These are phyloP conservation scores for Chelonia mydas DNA, from an alignment of 2,797 vertebrate species.

Conservation along the genomic window DNA sequence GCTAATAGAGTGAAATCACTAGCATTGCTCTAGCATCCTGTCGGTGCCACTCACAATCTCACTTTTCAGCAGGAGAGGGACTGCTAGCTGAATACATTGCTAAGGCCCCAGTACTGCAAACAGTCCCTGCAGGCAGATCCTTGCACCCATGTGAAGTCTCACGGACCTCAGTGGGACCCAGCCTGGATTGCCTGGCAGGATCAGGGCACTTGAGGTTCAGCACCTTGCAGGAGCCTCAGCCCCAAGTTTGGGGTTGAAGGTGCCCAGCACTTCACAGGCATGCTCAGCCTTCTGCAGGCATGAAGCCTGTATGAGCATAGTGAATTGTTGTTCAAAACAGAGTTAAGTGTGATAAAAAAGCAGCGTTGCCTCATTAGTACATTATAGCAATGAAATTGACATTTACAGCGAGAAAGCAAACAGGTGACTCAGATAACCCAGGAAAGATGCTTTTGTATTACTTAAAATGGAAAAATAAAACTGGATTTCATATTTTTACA, in stretches of 20 bases:
- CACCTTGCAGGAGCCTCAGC: background rate
- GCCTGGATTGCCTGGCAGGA: background rate
- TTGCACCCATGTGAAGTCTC: background rate
- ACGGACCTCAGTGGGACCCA: background rate
- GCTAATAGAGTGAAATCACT: fast-evolving
- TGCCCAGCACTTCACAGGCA: background rate
- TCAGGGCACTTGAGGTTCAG: background rate
- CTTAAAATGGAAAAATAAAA: slow-evolving; percentile 53
- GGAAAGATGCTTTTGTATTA: slow-evolving; percentile 73
- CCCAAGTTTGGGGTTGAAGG: background rate
- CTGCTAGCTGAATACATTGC: background rate
- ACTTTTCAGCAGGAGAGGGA: background rate
- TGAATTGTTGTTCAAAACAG: background rate
- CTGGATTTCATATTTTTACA: slow-evolving; percentile 47
- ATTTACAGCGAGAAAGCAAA: background rate
- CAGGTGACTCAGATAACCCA: slow-evolving; percentile 18
- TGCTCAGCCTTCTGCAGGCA: background rate
- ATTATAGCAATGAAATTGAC: background rate
- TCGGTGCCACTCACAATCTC: background rate
- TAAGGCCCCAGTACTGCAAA: background rate
- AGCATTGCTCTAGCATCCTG: background rate
- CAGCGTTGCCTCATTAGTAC: background rate
- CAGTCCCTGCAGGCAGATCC: background rate
- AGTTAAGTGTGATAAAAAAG: background rate
- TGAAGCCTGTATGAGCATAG: background rate